phyloP scores from a whole-genome alignment of 2,888 invertebrate species.

The Sesia apiformis region DNA sequence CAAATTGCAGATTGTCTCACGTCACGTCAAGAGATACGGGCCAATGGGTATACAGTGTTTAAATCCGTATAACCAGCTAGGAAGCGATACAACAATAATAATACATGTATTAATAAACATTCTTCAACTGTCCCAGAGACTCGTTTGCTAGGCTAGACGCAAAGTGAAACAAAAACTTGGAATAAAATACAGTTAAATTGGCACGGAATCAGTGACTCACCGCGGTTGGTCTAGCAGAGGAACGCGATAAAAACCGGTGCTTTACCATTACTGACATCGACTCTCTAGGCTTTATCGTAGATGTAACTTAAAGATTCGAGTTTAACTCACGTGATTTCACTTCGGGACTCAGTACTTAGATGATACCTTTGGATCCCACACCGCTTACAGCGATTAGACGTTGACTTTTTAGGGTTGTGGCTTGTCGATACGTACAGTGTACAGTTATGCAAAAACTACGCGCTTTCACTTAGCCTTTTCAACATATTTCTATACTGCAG shows the following conservation, averaged over 20 bases:
- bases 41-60: not conserved
- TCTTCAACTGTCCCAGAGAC: conserved; percentile 1
- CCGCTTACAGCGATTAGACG: conserved; percentile 30
- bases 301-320: conserved; percentile 18
- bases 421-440: not conserved
- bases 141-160: conserved; percentile 10
- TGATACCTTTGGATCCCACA: conserved; percentile 39
- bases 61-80: not conserved
- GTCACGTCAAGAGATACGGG: conserved; percentile 6
- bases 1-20: conserved; percentile 27
- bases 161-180: conserved; percentile 20
- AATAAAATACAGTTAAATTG: conserved; percentile 24
- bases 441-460: too few species aligned
- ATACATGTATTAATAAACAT: too few species aligned
- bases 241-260: conserved; percentile 14
- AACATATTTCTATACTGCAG: too few species aligned
- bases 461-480: too few species aligned
- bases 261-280: conserved; percentile 17
- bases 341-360: conserved; percentile 21
- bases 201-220: conserved; percentile 21
- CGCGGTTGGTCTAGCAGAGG: conserved; percentile 3
- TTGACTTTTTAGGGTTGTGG: conserved; percentile 22
- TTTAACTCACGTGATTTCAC: conserved; percentile 8
- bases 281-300: conserved; percentile 20
- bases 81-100: conserved; percentile 1